Base-by-base conservation (phyloP, 2,888 invertebrate genomes). In the Elaeidobius kamerunicus region DNA sequence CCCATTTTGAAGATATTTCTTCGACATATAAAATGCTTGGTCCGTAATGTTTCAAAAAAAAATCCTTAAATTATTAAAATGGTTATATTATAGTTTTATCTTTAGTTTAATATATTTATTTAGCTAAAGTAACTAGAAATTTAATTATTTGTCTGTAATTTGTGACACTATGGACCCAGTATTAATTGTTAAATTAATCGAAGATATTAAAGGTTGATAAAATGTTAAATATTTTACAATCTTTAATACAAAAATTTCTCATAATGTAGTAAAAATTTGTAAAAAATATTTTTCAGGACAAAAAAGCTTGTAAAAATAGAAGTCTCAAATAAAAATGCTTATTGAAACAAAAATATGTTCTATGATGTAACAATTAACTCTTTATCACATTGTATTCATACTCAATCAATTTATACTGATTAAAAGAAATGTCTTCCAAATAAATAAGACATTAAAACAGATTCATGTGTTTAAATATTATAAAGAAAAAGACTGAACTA, bases 381-480 rank as follows among this genome's bases (percentile, higher is more conserved):
- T 52, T 49, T 52, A 52, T 52, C 36, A 49, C 69, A 69, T 68
- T 71, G 69, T 71, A 71, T 67, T 68, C 69, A 69, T 69, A 70
- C 69, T 68, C 68, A 67, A 70, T 69, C 69, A 65, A 71, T 73
- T 73, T 73, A 71, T 73, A 73, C 71, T 69, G 70, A 70, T 68
- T 70, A 71, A 71, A 66, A 71, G 68, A 69, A 69, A 69, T 72
- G 73, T 73, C 73, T 73, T 73, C 73, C 73, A 71, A 72, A 72
- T 72, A 72, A 71, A 73, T 66, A 65, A 71, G 71, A 68, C 71
- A 71, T 71, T 69, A 65, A 67, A 69, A 60, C 28, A 43, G 41
- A 52, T 34, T 43, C 15, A 20, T 23, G 44, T 44, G 44, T 44
- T 44, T 44, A 34, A 43, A 30, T 43, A 32, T 17, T 12, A 14